phyloP scores from a whole-genome alignment of 1,140 invertebrate species.

The Elysia chlorotica region DNA sequence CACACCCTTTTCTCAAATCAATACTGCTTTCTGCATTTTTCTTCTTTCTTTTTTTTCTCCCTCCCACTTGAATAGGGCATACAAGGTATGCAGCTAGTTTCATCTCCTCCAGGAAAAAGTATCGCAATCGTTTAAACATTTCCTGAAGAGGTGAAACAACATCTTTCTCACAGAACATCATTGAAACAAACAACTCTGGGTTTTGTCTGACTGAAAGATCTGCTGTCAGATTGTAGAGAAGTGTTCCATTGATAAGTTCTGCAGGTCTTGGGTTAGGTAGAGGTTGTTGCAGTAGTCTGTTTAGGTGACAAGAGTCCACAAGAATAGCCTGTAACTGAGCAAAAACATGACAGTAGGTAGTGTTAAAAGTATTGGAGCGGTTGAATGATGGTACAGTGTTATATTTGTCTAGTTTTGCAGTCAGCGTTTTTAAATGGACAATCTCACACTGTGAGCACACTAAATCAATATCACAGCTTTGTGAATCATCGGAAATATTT shows the following conservation, averaged over 20 bases:
- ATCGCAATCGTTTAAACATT: constrained; percentile 23
- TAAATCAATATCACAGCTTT: neutral
- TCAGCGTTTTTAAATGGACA: constrained; percentile 19
- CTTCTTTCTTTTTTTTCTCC: constrained; percentile 16
- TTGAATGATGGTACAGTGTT: constrained; percentile 29
- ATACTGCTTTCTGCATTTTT: neutral
- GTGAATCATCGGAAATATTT: neutral
- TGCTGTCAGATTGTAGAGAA: constrained; percentile 46
- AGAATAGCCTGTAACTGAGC: constrained; percentile 52
- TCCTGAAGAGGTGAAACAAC: constrained; percentile 25
- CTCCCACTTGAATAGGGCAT: neutral
- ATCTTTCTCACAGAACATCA: constrained; percentile 38
- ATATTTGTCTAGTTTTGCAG: constrained; percentile 38
- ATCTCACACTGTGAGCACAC: neutral
- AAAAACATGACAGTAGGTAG: constrained; percentile 49
- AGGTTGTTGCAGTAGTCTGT: constrained; percentile 46
- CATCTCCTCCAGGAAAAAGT: constrained; percentile 9
- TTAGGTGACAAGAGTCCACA: constrained; percentile 37
- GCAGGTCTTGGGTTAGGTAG: constrained; percentile 28
- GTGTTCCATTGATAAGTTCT: constrained; percentile 47
- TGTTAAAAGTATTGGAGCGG: constrained; percentile 26
- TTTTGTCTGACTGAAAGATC: constrained; percentile 36
- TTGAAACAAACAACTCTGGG: constrained; percentile 40
- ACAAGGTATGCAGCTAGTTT: neutral
- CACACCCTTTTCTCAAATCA: neutral